phyloP scores from a whole-genome alignment of 2,113 vertebrate species.

The Dasyornis broadbenti region DNA sequence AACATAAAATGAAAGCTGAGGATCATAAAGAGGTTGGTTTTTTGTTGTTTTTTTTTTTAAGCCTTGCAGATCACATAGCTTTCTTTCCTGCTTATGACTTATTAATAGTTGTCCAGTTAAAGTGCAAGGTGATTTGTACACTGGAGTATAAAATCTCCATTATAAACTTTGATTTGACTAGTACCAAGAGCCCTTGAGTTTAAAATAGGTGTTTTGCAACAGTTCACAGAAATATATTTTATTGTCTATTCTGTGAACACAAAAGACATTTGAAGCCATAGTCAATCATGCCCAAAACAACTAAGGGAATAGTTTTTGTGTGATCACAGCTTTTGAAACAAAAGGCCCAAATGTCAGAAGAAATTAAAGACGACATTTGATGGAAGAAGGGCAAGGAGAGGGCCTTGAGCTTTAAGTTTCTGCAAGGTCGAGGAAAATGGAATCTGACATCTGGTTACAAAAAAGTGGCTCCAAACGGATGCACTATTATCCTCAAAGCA shows the following conservation, averaged over 20 bases:
- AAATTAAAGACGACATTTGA: not conserved
- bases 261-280: not conserved
- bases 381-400: not conserved
- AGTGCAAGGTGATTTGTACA: not conserved
- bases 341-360: not conserved
- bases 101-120: not conserved
- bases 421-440: not conserved
- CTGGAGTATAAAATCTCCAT: not conserved
- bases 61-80: not conserved
- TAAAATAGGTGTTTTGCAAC: not conserved
- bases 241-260: not conserved
- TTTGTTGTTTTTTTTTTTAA: not conserved
- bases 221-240: not conserved
- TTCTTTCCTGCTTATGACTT: not conserved
- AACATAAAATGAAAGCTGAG: not conserved
- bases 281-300: not conserved
- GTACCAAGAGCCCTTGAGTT: not conserved
- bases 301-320: not conserved
- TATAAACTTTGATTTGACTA: not conserved
- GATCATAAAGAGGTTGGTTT: not conserved
- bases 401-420: not conserved
- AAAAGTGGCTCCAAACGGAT: not conserved
- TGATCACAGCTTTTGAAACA: not conserved
- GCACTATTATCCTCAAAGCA: not conserved
- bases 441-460: not conserved